phyloP scores from a whole-genome alignment of 2,888 invertebrate species.

The Bruchidius siliquastri region DNA sequence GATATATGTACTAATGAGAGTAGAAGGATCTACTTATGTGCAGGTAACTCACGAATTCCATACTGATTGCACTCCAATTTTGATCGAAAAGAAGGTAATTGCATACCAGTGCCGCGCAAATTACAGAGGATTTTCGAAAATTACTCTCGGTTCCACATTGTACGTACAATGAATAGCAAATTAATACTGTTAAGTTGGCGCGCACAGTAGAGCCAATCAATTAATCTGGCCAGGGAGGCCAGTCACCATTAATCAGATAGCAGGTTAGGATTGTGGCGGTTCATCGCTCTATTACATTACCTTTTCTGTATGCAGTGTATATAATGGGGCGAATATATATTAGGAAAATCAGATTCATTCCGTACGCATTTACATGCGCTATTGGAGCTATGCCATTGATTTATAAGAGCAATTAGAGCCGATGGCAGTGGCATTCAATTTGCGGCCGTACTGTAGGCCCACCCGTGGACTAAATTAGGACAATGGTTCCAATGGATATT shows the following conservation, averaged over 20 bases:
- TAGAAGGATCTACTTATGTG: too few relatives aligned
- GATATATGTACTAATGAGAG: too few relatives aligned
- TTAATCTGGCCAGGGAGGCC: not conserved
- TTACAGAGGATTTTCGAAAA: not conserved
- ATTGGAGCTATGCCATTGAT: not conserved
- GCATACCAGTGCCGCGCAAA: not conserved
- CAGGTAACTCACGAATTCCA: too few relatives aligned
- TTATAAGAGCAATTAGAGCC: not conserved
- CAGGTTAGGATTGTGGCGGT: not conserved
- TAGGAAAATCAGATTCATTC: not conserved
- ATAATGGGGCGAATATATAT: not conserved
- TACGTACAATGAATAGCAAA: not conserved
- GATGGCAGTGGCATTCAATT: not conserved
- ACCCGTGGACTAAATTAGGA: not conserved
- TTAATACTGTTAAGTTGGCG: not conserved
- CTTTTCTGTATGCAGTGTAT: not conserved
- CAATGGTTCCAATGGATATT: too few relatives aligned
- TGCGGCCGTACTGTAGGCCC: not conserved
- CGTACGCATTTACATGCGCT: not conserved
- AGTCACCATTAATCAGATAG: not conserved
- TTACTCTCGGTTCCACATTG: not conserved
- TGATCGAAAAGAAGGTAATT: not conserved
- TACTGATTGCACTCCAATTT: too few relatives aligned
- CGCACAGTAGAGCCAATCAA: not conserved
- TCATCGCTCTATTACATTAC: not conserved